phyloP scores from a whole-genome alignment of 2,888 invertebrate species.

The Nebria salina region DNA sequence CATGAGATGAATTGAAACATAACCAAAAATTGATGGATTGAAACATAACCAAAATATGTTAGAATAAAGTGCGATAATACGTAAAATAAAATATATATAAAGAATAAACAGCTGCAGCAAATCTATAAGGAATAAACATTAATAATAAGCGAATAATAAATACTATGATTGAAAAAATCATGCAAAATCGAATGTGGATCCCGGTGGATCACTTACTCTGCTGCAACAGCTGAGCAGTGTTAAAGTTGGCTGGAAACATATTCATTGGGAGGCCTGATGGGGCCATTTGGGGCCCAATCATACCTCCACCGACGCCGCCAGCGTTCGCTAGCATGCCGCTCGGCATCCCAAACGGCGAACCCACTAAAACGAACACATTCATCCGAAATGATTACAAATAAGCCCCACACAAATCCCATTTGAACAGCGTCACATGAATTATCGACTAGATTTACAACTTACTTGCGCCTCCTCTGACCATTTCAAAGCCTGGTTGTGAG shows the following conservation, averaged over 20 bases:
- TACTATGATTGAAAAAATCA: not conserved
- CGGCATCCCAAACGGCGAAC: constrained; percentile 51
- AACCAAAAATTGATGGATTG: too few species aligned
- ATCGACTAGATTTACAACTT: constrained; percentile 49
- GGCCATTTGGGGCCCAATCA: constrained; percentile 20
- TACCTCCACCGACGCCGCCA: constrained; percentile 35
- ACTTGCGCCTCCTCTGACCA: constrained; percentile 65
- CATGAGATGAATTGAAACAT: too few species aligned
- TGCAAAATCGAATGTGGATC: not conserved
- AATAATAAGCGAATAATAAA: not conserved
- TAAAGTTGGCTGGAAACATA: constrained; percentile 65
- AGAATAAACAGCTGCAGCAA: not conserved
- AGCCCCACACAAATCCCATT: not conserved
- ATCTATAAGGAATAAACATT: not conserved
- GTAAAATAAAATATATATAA: not conserved
- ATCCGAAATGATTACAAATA: not conserved
- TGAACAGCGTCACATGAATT: not conserved
- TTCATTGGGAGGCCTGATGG: constrained; percentile 12
- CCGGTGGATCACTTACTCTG: constrained; percentile 77
- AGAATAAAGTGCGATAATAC: not conserved
- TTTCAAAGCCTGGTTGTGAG: constrained; percentile 66
- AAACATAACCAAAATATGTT: too few species aligned
- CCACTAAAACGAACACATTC: constrained; percentile 49
- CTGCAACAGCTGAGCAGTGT: constrained; percentile 83
- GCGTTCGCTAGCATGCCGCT: constrained; percentile 60